A percentile compares a stretch with the other conserved stretches of the same genome.
phyloP scores from a whole-genome alignment of 2,113 vertebrate species.

The Ochotona princeps region DNA sequence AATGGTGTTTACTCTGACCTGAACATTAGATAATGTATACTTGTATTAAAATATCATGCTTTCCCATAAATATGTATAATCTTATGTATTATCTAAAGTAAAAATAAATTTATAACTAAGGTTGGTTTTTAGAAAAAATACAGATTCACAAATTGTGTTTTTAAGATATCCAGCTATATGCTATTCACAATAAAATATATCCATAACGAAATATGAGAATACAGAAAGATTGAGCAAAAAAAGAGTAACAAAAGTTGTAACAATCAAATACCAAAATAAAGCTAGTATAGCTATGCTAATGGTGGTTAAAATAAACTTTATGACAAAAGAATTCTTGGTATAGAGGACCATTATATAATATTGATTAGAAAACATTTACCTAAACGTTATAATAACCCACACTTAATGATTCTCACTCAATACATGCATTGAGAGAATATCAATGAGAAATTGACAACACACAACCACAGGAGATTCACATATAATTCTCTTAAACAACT shows the following conservation, averaged over 20 bases:
- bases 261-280: conserved; percentile 43
- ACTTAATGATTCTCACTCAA: not conserved
- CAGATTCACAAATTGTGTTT: not conserved
- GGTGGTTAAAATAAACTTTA: not conserved
- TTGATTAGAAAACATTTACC: not conserved
- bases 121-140: not conserved
- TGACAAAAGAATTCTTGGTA: not conserved
- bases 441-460: not conserved
- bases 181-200: not conserved
- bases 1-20: no score
- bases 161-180: not conserved
- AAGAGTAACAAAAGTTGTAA: not conserved
- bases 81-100: no score
- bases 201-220: not conserved
- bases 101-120: no score
- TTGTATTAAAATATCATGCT: no score
- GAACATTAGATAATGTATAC: no score
- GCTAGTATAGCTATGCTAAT: not conserved
- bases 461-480: not conserved
- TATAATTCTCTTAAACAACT: conserved; percentile 14
- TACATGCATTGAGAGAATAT: not conserved
- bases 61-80: no score
- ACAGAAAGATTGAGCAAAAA: conserved; percentile 52
- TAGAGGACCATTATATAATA: not conserved
- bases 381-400: not conserved